Percentiles rank a stretch among this genome's conserved stretches.
These are phyloP conservation scores for Formica aserva DNA, from an alignment of 2,888 invertebrate species.

Conservation along the genomic window DNA sequence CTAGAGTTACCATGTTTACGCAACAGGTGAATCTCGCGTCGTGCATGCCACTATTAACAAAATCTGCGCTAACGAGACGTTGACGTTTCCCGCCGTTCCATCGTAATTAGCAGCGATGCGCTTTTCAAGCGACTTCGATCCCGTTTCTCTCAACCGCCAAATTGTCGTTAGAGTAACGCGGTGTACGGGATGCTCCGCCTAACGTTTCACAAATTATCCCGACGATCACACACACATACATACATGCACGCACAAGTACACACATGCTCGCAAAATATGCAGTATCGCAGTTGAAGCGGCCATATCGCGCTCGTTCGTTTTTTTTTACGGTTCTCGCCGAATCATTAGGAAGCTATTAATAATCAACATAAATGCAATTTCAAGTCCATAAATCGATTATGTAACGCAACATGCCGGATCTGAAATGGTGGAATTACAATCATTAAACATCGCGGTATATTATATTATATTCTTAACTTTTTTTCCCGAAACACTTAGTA, in stretches of 20 bases:
- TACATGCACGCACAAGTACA: not conserved
- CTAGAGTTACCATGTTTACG: slow-evolving; percentile 71
- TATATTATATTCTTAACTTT: not conserved
- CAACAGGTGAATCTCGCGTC: slow-evolving; percentile 72
- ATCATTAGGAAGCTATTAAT: slow-evolving; percentile 55
- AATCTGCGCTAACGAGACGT: slow-evolving; percentile 72
- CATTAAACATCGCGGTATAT: slow-evolving; percentile 4
- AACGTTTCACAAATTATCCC: slow-evolving; percentile 44
- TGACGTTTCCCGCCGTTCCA: slow-evolving; percentile 34
- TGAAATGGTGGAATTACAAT: slow-evolving; percentile 12
- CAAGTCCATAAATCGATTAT: slow-evolving; percentile 53
- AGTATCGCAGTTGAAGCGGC: slow-evolving; percentile 2
- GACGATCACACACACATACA: not conserved
- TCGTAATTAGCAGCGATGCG: slow-evolving; percentile 49
- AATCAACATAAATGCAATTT: slow-evolving; percentile 45
- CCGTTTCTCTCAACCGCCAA: slow-evolving; percentile 10
- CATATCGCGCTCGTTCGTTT: slow-evolving; percentile 18
- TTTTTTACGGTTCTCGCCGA: slow-evolving; percentile 31
- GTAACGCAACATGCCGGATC: not conserved
- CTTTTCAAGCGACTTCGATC: slow-evolving; percentile 44
- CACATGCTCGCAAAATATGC: slow-evolving; percentile 28
- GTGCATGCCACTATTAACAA: slow-evolving; percentile 73
- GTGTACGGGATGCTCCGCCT: not conserved
- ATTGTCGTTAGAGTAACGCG: not conserved
- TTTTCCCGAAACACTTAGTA: not conserved